Base-by-base conservation (phyloP, 1,140 invertebrate species). In the Diachasma alloeum region DNA sequence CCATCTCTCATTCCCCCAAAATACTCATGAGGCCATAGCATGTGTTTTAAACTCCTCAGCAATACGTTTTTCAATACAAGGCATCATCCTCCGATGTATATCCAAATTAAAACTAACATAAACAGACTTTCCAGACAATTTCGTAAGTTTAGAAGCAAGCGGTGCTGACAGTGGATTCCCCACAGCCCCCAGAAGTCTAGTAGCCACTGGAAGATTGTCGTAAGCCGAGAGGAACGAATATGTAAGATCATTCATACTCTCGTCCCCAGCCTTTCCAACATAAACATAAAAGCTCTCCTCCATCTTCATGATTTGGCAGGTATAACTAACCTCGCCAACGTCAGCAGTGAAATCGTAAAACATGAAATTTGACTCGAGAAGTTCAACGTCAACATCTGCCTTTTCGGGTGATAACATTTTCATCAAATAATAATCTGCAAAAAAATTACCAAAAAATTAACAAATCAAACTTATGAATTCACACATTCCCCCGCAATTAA, bases 41-140 rank as follows among this genome's bases (percentile, higher is more conserved):
- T 83, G 69, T 4, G 69, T 79, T 44, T 80, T 81, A 26, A 90
- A 81, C 82, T 90, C 89, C 19, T 86, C 81, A 56, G 81, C 77
- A 39, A 91, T 78, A 71, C 82, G 84, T 53, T 78, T 87, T 76
- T 90, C 89, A 36, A 90, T 83, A 42, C 1, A 73, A 15, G 80
- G 81, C 19, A 89, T 72, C 3, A 68, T 79, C 0, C 83, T 37
- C 59, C 87, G 86, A 39, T 87, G 72, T 31, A 77, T 72, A 6
- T 76, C 59, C 13, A 89, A 5, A 75, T 91, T 91, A 70, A 87
- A 90, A 77, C 90, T 91, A 36, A 91, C 82, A 70, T 88, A 90
- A 46, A 90, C 82, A 17, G 85, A 82, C 72, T 85, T 88, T 15
- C 83, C 83, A 3, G 83, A 76, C 79, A 86, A 89, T 67, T 85